These are phyloP conservation scores for Brachypalpus laphriformis DNA, from an alignment of 2,888 invertebrate species.

Conservation along the genomic window DNA sequence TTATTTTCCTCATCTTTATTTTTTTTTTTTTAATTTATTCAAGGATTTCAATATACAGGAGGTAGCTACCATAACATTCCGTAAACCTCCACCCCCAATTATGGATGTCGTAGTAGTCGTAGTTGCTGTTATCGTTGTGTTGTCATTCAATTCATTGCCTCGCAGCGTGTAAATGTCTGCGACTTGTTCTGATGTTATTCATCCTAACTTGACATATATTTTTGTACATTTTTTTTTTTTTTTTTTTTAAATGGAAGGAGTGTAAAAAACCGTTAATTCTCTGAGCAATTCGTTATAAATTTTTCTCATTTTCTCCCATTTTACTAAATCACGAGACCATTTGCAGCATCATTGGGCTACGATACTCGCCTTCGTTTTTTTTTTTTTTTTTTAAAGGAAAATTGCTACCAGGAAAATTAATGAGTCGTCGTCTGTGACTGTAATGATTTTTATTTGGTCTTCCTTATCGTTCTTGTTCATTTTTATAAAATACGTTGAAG, in stretches of 20 bases:
- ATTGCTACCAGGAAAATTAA: conserved; percentile 36
- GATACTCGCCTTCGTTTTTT: background rate
- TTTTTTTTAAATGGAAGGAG: background rate
- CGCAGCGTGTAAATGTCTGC: conserved; percentile 64
- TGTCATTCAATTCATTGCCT: conserved; percentile 70
- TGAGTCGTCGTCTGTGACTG: conserved; percentile 48
- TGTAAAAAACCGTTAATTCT: conserved; percentile 47
- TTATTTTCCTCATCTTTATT: background rate
- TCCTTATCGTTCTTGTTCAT: conserved; percentile 26
- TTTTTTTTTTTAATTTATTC: conserved; percentile 58
- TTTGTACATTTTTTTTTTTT: conserved; percentile 26
- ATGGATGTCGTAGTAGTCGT: conserved; percentile 5
- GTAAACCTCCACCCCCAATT: conserved; percentile 14
- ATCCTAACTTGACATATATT: conserved; percentile 72
- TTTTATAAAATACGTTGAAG: conserved; percentile 37
- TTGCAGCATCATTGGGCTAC: conserved; percentile 40
- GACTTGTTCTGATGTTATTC: conserved; percentile 61
- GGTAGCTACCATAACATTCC: background rate
- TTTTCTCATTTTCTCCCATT: conserved; percentile 19
- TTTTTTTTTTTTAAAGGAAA: background rate
- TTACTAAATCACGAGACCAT: conserved; percentile 62
- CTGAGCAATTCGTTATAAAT: conserved; percentile 19
- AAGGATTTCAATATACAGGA: conserved; percentile 53
- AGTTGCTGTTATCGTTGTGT: conserved; percentile 6
- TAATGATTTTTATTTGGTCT: conserved; percentile 29